A percentile compares a stretch with the other conserved stretches of the same genome.
phyloP scores from a whole-genome alignment of 2,113 vertebrate species.

The Calyptomena viridis region DNA sequence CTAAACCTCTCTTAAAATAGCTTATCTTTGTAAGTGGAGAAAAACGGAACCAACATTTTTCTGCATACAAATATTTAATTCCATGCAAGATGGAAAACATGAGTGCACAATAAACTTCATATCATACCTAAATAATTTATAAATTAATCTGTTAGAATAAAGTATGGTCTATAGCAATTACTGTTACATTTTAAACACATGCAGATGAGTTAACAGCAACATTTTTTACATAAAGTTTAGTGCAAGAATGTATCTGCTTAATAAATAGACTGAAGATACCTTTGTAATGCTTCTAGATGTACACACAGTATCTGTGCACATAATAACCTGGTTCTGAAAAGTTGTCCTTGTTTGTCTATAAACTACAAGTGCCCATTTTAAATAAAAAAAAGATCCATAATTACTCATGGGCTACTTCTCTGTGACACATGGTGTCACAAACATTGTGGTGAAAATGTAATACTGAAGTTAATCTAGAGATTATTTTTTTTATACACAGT shows the following conservation, averaged over 20 bases:
- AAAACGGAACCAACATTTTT: constrained; percentile 50
- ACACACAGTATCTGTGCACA: constrained; percentile 76
- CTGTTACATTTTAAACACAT: constrained; percentile 63
- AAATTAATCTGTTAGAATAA: constrained; percentile 52
- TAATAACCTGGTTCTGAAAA: constrained; percentile 79
- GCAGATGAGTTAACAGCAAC: constrained; percentile 64
- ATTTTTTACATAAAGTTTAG: constrained; percentile 61
- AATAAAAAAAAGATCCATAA: constrained; percentile 72
- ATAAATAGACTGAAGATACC: constrained; percentile 76
- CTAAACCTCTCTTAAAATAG: constrained; percentile 25
- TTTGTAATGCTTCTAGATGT: constrained; percentile 76
- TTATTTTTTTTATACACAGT: constrained; percentile 81
- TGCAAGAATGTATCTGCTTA: constrained; percentile 66
- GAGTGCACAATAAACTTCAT: constrained; percentile 48
- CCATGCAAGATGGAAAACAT: constrained; percentile 63
- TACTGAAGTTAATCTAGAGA: constrained; percentile 88
- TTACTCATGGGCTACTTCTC: constrained; percentile 89
- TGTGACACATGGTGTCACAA: constrained; percentile 98
- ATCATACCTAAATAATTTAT: constrained; percentile 56
- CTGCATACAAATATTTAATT: constrained; percentile 65
- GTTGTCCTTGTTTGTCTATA: constrained; percentile 79
- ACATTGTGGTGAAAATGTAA: constrained; percentile 87
- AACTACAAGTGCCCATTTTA: constrained; percentile 82
- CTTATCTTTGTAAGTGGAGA: constrained; percentile 28
- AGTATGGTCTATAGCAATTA: constrained; percentile 44